These are phyloP conservation scores for Lipotes vexillifer DNA, from an alignment of 2,113 vertebrate genomes.

Conservation along the genomic window DNA sequence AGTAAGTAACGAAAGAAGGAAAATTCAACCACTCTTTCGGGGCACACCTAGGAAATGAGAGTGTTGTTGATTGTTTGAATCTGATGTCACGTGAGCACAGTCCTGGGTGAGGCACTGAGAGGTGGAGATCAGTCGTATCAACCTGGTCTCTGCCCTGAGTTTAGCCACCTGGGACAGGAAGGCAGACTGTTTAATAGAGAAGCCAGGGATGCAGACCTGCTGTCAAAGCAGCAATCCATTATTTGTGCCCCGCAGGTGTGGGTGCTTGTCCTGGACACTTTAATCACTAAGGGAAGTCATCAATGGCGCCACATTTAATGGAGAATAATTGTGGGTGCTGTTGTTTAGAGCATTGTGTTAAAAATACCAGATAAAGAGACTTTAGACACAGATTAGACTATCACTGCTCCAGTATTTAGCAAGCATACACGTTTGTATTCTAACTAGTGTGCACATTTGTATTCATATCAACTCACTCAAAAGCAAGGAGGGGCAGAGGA, in stretches of 20 bases:
- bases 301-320: neutral
- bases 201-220: neutral
- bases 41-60: neutral
- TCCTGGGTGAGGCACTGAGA: neutral
- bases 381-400: neutral
- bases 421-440: neutral
- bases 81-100: accelerated
- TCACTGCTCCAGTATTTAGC: neutral
- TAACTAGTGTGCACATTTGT: neutral
- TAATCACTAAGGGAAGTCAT: neutral
- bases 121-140: no score
- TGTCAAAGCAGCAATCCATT: neutral
- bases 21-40: neutral
- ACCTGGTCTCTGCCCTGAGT: neutral
- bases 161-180: neutral
- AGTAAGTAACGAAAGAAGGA: neutral
- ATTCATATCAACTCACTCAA: neutral
- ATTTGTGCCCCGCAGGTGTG: neutral
- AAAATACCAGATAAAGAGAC: neutral
- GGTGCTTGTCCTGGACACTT: neutral
- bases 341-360: neutral
- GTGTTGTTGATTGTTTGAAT: neutral
- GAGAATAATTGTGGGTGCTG: neutral
- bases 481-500: neutral
- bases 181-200: neutral